Conservation (phyloP, 2,113 vertebrate genomes). For the Garra rufa region DNA sequence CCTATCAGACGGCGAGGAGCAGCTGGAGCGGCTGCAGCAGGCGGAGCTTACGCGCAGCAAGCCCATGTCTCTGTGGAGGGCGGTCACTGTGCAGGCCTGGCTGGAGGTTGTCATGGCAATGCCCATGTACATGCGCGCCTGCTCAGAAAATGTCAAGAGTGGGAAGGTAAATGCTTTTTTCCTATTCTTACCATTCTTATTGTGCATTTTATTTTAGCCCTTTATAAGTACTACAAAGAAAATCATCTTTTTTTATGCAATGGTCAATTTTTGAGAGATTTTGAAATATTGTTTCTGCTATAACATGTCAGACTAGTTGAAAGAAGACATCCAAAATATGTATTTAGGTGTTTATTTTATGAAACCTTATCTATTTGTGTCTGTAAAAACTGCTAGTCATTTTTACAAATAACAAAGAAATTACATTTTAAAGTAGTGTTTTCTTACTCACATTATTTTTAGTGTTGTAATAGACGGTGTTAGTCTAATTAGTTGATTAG, state of each 20-base stretch:
- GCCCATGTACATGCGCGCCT: conserved; percentile 79
- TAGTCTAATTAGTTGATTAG: too few relatives aligned
- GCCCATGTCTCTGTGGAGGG: conserved; percentile 78
- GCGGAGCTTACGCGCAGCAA: conserved; percentile 74
- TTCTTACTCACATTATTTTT: too few relatives aligned
- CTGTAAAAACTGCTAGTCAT: too few relatives aligned
- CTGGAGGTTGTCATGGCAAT: conserved; percentile 81
- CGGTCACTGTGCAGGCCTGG: conserved; percentile 76
- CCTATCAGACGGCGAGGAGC: conserved; percentile 85
- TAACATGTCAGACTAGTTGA: too few relatives aligned
- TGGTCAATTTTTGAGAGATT: too few relatives aligned
- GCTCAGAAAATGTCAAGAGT: conserved; percentile 76
- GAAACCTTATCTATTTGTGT: too few relatives aligned
- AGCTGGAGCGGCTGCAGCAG: conserved; percentile 84
- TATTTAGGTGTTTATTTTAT: too few relatives aligned
- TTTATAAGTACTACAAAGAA: neutral
- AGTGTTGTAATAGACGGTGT: too few relatives aligned
- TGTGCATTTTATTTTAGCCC: neutral
- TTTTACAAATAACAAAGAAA: too few relatives aligned
- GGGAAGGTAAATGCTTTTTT: conserved; percentile 70
- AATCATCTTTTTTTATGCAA: neutral
- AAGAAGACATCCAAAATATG: too few relatives aligned
- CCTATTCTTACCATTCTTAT: neutral
- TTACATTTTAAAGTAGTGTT: too few relatives aligned
- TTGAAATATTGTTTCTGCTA: too few relatives aligned